Evolutionary conservation across 1,140 invertebrate genomes (phyloP), one percentile per base, ranked within the genome.

Genomic region (Drusus annulatus): DNA sequence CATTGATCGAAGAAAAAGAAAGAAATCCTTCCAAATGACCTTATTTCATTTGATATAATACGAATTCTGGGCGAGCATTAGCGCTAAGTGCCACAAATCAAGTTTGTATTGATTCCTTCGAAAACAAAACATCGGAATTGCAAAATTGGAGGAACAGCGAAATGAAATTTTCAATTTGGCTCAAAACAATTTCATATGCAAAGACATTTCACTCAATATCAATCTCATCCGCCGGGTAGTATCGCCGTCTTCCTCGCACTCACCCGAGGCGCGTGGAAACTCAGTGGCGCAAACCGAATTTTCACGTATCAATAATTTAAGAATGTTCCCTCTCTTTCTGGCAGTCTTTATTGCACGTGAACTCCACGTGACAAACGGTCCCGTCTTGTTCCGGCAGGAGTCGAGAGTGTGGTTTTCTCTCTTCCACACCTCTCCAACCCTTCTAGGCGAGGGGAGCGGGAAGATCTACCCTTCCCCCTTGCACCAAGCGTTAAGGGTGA

Each of bases 121-220:
- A 60, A 56, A 56, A 56, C 54, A 56, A 56, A 56, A 56, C 54
- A 56, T 21, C 62, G 62, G 28, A 36, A 16, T 71, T 25, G 68
- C 17, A 52, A 71, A 54, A 71, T 71, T 71, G 68, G 50, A 71
- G 45, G 54, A 71, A 68, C 63, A 50, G 28, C 10, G 63, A 68
- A 68, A 68, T 68, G 63, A 36, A 71, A 71, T 71, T 52, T 75
- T 21, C 52, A 76, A 76, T 76, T 76, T 23, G 74, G 19, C 17
- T 36, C 75, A 45, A 75, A 76, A 76, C 75, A 76, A 76, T 76
- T 76, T 76, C 50, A 25, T 63, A 63, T 63, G 56, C 75, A 63
- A 45, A 76, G 56, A 63, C 75, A 60, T 65, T 63, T 36, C 54
- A 76, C 56, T 65, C 75, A 63, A 76, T 76, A 76, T 63, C 75